phyloP scores from a whole-genome alignment of 2,888 invertebrate genomes.

The Drosophila leonis region DNA sequence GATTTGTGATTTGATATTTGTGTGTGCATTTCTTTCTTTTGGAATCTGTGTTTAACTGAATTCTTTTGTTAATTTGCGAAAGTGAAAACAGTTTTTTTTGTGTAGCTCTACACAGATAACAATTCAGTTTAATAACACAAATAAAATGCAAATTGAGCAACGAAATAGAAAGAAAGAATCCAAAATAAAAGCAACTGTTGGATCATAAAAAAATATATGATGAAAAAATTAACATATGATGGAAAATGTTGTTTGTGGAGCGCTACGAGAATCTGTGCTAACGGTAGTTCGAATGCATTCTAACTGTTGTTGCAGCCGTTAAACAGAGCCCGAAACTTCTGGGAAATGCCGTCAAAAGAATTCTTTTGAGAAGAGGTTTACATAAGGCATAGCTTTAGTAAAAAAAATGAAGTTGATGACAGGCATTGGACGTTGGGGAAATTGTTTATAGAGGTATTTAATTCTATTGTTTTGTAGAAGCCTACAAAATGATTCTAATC shows the following conservation, averaged over 20 bases:
- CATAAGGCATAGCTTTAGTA: slow-evolving; percentile 6
- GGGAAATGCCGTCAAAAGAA: slow-evolving; percentile 31
- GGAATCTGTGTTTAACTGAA: slow-evolving; percentile 20
- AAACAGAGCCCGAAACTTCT: slow-evolving; percentile 9
- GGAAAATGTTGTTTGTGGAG: slow-evolving; percentile 37
- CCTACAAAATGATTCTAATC: background rate
- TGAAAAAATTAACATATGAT: slow-evolving; percentile 47
- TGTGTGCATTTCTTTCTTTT: slow-evolving; percentile 39
- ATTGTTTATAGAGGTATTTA: background rate
- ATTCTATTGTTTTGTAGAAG: background rate
- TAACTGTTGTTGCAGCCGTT: slow-evolving; percentile 60
- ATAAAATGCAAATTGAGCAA: slow-evolving; percentile 56
- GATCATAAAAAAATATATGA: slow-evolving; percentile 36
- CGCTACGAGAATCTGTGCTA: slow-evolving; percentile 36
- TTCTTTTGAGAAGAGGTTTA: slow-evolving; percentile 8
- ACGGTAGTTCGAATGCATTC: slow-evolving; percentile 65
- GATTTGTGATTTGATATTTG: slow-evolving; percentile 29
- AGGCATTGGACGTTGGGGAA: background rate
- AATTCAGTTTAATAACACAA: slow-evolving; percentile 41
- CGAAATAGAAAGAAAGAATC: slow-evolving; percentile 13
- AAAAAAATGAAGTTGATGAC: slow-evolving; percentile 1
- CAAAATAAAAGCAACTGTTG: slow-evolving; percentile 36
- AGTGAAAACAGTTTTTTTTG: slow-evolving; percentile 70
- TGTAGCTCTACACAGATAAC: slow-evolving; percentile 25
- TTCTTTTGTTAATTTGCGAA: slow-evolving; percentile 70